These are phyloP conservation scores for Ammospiza nelsoni DNA, from an alignment of 2,113 vertebrate genomes.

Conservation along the genomic window DNA sequence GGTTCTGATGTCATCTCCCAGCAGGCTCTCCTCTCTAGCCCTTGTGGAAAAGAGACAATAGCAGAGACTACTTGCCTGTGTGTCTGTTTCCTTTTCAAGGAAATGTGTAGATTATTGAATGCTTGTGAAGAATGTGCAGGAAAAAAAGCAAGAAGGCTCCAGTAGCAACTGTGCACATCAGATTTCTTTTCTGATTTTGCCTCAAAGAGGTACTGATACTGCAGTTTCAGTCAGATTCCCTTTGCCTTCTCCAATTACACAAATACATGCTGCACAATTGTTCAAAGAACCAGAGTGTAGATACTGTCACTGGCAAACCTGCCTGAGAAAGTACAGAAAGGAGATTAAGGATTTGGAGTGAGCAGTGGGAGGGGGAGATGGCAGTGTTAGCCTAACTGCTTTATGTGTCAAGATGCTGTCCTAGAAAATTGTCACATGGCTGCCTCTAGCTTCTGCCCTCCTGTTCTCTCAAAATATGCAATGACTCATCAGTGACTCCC, in stretches of 20 bases:
- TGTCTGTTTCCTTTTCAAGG: background rate
- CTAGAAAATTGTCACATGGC: background rate
- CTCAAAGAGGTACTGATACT: background rate
- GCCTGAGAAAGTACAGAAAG: background rate
- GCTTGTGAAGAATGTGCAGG: background rate
- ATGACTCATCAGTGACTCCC: background rate
- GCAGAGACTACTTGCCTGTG: background rate
- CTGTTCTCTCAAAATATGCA: background rate
- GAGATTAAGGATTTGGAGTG: background rate
- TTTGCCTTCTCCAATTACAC: background rate
- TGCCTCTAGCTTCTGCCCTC: background rate
- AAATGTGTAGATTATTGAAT: background rate
- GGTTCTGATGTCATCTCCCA: background rate
- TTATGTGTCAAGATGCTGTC: background rate
- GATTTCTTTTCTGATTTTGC: background rate
- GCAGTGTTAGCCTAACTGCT: background rate
- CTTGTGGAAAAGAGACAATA: background rate
- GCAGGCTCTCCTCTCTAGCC: background rate
- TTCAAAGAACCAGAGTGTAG: background rate
- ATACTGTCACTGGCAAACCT: background rate
- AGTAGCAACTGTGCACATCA: background rate
- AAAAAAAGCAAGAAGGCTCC: background rate
- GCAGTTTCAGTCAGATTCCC: background rate
- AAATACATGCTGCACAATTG: background rate
- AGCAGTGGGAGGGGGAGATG: background rate